These are phyloP conservation scores for Amazona guildingii DNA, from an alignment of 2,113 vertebrate species.

Conservation along the genomic window DNA sequence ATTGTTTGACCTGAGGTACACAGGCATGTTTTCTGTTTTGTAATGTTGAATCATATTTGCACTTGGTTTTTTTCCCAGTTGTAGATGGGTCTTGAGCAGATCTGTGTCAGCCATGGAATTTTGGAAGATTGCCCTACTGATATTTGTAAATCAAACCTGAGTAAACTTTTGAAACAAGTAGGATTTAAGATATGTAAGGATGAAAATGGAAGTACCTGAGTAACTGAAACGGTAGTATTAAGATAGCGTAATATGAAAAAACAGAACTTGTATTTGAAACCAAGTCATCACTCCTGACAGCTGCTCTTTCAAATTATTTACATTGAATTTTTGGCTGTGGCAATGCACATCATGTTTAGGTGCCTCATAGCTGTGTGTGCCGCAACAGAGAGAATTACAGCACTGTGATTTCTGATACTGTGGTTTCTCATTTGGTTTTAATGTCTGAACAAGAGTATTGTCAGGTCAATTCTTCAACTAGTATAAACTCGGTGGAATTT, in stretches of 20 bases:
- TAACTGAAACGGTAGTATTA: neutral
- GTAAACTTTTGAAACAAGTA: neutral
- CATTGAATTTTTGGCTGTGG: neutral
- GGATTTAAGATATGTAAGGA: neutral
- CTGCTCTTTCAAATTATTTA: neutral
- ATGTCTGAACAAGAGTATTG: neutral
- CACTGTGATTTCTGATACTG: neutral
- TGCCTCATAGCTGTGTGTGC: neutral
- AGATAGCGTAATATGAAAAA: neutral
- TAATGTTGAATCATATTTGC: neutral
- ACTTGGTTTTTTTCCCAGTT: neutral
- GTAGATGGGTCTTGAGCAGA: neutral
- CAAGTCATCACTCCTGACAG: neutral
- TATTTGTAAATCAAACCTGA: neutral
- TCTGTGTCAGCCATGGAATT: neutral
- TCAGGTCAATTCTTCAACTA: neutral
- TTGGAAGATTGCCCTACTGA: neutral
- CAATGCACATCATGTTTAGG: neutral
- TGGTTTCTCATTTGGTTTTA: neutral
- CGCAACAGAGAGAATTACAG: neutral
- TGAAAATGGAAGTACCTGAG: neutral
- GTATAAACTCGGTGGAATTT: neutral
- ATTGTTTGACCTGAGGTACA: neutral
- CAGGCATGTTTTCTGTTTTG: neutral
- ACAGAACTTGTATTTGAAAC: neutral